A percentile compares a stretch with the other conserved stretches of the same genome.
Conservation (phyloP, 1,140 invertebrate species). For the Pinna nobilis region DNA sequence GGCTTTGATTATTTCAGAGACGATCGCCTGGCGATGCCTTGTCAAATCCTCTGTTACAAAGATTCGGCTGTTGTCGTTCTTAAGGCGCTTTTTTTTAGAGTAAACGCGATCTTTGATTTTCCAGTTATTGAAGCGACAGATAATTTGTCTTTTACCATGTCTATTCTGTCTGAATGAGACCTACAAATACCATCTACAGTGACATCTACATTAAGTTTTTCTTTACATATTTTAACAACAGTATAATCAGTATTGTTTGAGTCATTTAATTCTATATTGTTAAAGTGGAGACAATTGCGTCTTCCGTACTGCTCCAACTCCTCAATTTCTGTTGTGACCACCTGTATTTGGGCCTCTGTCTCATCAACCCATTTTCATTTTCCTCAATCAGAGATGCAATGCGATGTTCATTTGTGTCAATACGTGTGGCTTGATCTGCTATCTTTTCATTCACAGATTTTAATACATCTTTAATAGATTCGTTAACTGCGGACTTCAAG, state of each 20-base stretch:
- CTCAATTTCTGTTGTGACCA: not conserved
- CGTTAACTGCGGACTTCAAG: not conserved
- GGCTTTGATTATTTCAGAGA: not conserved
- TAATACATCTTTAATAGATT: not conserved
- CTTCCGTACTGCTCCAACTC: not conserved
- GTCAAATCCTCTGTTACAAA: slow-evolving; percentile 25
- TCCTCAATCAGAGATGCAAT: not conserved
- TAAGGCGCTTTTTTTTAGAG: not conserved
- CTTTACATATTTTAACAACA: not conserved
- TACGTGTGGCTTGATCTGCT: not conserved
- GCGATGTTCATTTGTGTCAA: not conserved
- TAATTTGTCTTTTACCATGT: not conserved
- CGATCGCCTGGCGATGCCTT: slow-evolving; percentile 1
- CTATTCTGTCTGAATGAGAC: not conserved
- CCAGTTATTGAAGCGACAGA: not conserved
- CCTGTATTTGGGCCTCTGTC: not conserved
- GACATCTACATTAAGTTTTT: not conserved
- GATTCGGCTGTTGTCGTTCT: not conserved
- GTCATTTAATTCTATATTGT: not conserved
- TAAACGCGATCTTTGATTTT: slow-evolving; percentile 1
- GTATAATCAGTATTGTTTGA: not conserved
- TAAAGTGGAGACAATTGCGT: not conserved
- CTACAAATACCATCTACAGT: no score
- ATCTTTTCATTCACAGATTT: not conserved
- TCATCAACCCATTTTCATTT: not conserved